Evolutionary conservation across 2,888 invertebrate species (phyloP).

Genomic region (Sinopyrophorus schimmeli): DNA sequence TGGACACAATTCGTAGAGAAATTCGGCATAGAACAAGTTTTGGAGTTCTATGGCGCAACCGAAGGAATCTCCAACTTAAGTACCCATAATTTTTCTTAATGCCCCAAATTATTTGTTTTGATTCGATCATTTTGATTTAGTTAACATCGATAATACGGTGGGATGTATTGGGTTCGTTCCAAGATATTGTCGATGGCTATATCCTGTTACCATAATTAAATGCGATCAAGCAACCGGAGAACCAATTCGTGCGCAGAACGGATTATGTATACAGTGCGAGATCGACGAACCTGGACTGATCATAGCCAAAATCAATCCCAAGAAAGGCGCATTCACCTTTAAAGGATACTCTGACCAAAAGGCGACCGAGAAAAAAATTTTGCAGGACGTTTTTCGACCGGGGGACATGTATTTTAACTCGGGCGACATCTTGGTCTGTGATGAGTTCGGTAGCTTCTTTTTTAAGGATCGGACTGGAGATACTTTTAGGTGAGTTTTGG

Average conservation of each 20-base stretch:
- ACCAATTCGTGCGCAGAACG: slow-evolving; percentile 68
- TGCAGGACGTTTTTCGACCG: slow-evolving; percentile 70
- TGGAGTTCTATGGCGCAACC: slow-evolving; percentile 95
- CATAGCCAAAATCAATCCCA: slow-evolving; percentile 70
- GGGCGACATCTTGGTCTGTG: slow-evolving; percentile 85
- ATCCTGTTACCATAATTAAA: slow-evolving; percentile 71
- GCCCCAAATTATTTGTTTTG: slow-evolving; percentile 66
- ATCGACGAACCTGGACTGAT: slow-evolving; percentile 88
- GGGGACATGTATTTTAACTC: slow-evolving; percentile 93
- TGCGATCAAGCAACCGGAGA: slow-evolving; percentile 73
- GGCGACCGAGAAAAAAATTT: slow-evolving; percentile 73
- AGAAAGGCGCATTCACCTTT: slow-evolving; percentile 61
- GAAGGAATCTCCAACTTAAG: slow-evolving; percentile 95
- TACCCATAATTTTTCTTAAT: slow-evolving; percentile 68
- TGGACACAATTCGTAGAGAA: slow-evolving; percentile 87
- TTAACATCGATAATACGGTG: slow-evolving; percentile 85
- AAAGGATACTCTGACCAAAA: slow-evolving; percentile 69
- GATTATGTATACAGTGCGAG: slow-evolving; percentile 78
- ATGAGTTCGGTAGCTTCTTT: slow-evolving; percentile 88
- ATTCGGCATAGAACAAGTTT: slow-evolving; percentile 65
- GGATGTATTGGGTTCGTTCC: slow-evolving; percentile 94
- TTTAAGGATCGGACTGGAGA: slow-evolving; percentile 91
- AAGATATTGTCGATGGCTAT: slow-evolving; percentile 57
- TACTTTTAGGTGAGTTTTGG: slow-evolving; percentile 65
- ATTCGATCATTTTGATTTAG: slow-evolving; percentile 82